phyloP scores from a whole-genome alignment of 2,888 invertebrate genomes.

The Platerodrilus igneus region DNA sequence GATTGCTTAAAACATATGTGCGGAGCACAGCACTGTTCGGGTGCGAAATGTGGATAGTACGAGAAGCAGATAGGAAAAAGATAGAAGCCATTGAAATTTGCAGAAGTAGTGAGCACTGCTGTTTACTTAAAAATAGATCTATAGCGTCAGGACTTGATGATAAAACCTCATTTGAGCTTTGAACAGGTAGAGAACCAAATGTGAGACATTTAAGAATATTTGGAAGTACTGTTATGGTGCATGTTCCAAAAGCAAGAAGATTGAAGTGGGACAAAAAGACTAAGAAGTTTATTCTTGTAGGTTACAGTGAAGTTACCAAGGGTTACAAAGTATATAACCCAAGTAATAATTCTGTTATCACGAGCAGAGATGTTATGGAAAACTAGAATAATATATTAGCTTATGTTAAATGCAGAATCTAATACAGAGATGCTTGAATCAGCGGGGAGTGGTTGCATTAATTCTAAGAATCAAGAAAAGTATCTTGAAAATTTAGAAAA shows the following conservation, averaged over 20 bases:
- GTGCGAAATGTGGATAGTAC: no score
- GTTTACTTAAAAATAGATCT: slow-evolving; percentile 30
- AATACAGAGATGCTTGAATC: no score
- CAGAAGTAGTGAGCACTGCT: slow-evolving; percentile 29
- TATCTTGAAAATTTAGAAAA: no score
- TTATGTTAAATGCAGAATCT: no score
- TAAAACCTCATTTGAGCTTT: slow-evolving; percentile 36
- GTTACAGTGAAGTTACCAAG: slow-evolving; percentile 18
- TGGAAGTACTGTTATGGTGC: slow-evolving; percentile 33
- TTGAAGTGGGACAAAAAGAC: slow-evolving; percentile 30
- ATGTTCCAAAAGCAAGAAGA: slow-evolving; percentile 35
- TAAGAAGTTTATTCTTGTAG: slow-evolving; percentile 14
- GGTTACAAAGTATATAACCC: slow-evolving; percentile 22
- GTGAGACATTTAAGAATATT: slow-evolving; percentile 35
- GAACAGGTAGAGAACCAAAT: slow-evolving; percentile 35
- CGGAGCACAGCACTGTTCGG: no score
- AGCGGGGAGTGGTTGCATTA: no score
- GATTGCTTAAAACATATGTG: no score
- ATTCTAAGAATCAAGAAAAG: no score
- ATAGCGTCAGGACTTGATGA: slow-evolving; percentile 14
- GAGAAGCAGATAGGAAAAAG: no score
- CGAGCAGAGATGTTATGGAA: slow-evolving; percentile 19
- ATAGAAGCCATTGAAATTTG: slow-evolving; percentile 14
- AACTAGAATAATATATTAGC: no score
- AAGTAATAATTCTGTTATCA: slow-evolving; percentile 12